Evolutionary conservation across 23 tunicate species (phyloP), one percentile per base, ranked within the genome.

Genomic region (Styela clava): DNA sequence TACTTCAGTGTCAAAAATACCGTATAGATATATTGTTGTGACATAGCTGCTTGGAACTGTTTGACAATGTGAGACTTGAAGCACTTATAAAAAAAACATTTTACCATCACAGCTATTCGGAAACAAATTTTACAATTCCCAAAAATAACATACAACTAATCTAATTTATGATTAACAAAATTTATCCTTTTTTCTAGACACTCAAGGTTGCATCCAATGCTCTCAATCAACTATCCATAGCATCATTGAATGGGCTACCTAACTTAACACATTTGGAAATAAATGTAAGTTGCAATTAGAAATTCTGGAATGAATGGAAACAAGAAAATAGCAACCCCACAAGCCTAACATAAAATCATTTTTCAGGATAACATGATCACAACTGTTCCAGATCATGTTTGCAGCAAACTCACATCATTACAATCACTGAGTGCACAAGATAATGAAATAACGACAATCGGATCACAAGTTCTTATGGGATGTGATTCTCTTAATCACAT

Each of bases 291-390:
- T 7, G n/a, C n/a, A n/a, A n/a, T n/a, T n/a, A n/a, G n/a, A n/a
- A n/a, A n/a, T n/a, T n/a, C n/a, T n/a, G n/a, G n/a, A n/a, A n/a
- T n/a, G n/a, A n/a, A n/a, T n/a, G n/a, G n/a, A n/a, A n/a, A n/a
- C n/a, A n/a, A n/a, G n/a, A n/a, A n/a, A n/a, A n/a, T n/a, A n/a
- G n/a, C 1, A 73, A n/a, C 78, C 20, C 52, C n/a, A n/a, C n/a
- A n/a, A n/a, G n/a, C n/a, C n/a, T n/a, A n/a, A n/a, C n/a, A n/a
- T n/a, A n/a, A n/a, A n/a, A 44, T 44, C 12, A 44, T 76, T 44
- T 35, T 44, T 1, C 81, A 76, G 81, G 37, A 1, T 44, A 76
- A 76, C 52, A 44, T 0, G 81, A 76, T 76, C 27, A 52, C 65
- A 76, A 26, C 0, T 24, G n/a, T 76, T 22, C 81, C 64, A 64